Evolutionary conservation across 2,888 invertebrate species (phyloP).

Genomic region (Odontomyia ornata): DNA sequence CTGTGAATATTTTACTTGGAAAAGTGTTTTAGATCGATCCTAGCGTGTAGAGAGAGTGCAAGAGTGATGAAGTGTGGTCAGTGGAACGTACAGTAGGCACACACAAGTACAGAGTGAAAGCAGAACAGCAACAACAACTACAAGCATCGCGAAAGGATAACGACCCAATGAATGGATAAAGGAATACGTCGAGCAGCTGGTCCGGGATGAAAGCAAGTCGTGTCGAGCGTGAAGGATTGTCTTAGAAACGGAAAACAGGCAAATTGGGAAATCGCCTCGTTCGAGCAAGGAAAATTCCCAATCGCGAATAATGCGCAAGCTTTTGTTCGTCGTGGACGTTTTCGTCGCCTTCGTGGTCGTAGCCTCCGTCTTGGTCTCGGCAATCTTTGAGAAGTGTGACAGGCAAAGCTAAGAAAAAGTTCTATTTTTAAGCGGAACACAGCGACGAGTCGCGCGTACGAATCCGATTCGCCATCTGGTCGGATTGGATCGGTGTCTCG

Average conservation of each 20-base stretch:
- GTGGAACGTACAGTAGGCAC: slow-evolving; percentile 1
- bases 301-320: slow-evolving; percentile 42
- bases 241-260: background rate
- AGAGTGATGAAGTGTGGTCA: background rate
- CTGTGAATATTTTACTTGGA: slow-evolving; percentile 13
- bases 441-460: slow-evolving; percentile 22
- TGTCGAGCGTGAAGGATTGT: slow-evolving; percentile 11
- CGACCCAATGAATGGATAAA: slow-evolving; percentile 40
- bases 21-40: background rate
- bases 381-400: slow-evolving; percentile 11
- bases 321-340: slow-evolving; percentile 35
- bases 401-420: slow-evolving; percentile 34
- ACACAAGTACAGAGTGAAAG: slow-evolving; percentile 19
- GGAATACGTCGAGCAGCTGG: slow-evolving; percentile 12
- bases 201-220: slow-evolving; percentile 32
- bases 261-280: background rate
- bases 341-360: background rate
- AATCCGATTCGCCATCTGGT: background rate
- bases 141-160: slow-evolving; percentile 30
- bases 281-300: slow-evolving; percentile 25
- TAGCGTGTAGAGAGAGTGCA: slow-evolving; percentile 1
- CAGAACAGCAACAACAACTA: background rate
- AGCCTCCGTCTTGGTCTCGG: background rate
- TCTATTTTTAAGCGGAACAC: slow-evolving; percentile 35
- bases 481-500: background rate